These are phyloP conservation scores for Poeciliopsis gracilis DNA, from an alignment of 2,797 vertebrate species.

Conservation along the genomic window DNA sequence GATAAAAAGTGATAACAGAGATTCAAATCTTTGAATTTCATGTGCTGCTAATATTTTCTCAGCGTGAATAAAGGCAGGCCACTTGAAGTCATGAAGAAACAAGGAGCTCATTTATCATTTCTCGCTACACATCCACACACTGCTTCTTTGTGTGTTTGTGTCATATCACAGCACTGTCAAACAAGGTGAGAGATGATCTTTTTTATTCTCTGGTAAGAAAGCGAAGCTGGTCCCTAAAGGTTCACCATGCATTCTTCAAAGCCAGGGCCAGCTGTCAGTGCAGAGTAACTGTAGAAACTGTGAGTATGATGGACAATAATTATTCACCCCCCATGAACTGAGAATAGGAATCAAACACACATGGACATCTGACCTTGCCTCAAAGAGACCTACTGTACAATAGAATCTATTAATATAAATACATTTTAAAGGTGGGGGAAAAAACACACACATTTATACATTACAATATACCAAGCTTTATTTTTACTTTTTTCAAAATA, in stretches of 20 bases:
- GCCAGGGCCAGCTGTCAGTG: conserved; percentile 22
- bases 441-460: not conserved
- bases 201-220: conserved; percentile 23
- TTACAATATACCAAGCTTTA: not conserved
- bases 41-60: conserved; percentile 32
- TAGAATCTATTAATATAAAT: conserved; percentile 20
- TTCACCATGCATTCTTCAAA: conserved; percentile 17
- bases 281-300: conserved; percentile 20
- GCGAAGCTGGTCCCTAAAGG: conserved; percentile 23
- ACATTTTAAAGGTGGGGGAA: not conserved
- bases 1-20: conserved; percentile 19
- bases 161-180: conserved; percentile 19
- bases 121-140: not conserved
- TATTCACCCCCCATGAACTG: conserved; percentile 37
- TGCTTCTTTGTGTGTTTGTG: conserved; percentile 7
- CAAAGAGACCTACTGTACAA: conserved; percentile 1
- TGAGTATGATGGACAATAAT: conserved; percentile 36
- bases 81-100: conserved; percentile 25
- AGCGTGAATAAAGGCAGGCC: conserved; percentile 11
- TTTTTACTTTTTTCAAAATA: not conserved
- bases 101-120: conserved; percentile 36
- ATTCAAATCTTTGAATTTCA: conserved; percentile 22
- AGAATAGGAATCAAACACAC: conserved; percentile 37
- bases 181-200: conserved; percentile 21
- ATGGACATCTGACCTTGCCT: conserved; percentile 48